A percentile compares a stretch with the other conserved stretches of the same genome.
phyloP scores from a whole-genome alignment of 2,888 invertebrate species.

The Hirtodrosophila duncani region DNA sequence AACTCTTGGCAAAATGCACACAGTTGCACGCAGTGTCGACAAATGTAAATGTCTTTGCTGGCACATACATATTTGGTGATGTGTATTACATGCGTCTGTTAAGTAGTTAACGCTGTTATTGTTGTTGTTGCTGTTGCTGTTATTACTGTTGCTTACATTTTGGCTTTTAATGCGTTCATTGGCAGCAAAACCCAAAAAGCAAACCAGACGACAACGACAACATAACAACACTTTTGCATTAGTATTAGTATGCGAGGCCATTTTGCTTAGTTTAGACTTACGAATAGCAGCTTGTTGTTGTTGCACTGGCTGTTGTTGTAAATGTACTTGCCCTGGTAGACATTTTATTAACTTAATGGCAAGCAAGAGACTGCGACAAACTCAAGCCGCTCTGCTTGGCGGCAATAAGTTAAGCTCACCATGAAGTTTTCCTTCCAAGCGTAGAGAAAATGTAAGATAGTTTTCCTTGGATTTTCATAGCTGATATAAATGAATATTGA shows the following conservation, averaged over 20 bases:
- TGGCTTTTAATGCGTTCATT: constrained; percentile 39
- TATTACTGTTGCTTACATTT: constrained; percentile 28
- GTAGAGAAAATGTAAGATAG: no score
- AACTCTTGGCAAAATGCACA: background rate
- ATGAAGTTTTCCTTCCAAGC: no score
- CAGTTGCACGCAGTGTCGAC: background rate
- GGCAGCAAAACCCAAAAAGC: constrained; percentile 7
- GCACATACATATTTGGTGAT: constrained; percentile 13
- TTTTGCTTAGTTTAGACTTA: background rate
- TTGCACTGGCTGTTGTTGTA: constrained; percentile 1
- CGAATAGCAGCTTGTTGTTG: constrained; percentile 6
- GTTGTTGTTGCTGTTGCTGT: constrained; percentile 26
- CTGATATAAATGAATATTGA: no score
- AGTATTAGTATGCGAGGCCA: constrained; percentile 36
- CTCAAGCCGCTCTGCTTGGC: no score
- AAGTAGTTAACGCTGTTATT: constrained; percentile 39
- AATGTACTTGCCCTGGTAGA: constrained; percentile 6
- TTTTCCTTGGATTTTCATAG: no score
- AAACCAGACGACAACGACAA: constrained; percentile 28
- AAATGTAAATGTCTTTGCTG: constrained; percentile 35
- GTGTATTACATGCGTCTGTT: constrained; percentile 35
- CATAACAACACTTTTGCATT: constrained; percentile 43
- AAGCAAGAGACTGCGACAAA: constrained; percentile 13
- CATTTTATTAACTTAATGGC: constrained; percentile 34
- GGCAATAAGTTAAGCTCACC: no score